Percentiles rank a stretch among this genome's conserved stretches.
Conservation (phyloP, 2,113 vertebrate species). For the Ctenodactylus gundi region DNA sequence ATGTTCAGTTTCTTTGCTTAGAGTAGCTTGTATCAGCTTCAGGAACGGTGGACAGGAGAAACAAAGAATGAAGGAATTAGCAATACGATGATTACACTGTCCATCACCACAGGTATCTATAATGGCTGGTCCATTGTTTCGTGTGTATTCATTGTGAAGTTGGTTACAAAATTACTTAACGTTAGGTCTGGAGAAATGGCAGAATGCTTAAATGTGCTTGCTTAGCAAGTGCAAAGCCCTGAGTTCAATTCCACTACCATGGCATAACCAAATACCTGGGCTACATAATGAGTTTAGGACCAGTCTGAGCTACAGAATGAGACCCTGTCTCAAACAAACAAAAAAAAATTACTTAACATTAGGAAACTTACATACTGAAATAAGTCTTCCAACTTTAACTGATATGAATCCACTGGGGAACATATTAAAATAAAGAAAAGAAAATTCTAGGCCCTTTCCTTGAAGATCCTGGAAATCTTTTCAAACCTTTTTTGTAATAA, state of each 20-base stretch:
- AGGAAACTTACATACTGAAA: neutral
- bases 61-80: neutral
- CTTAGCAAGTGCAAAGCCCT: too few species aligned
- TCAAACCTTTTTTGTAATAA: neutral
- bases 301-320: too few species aligned
- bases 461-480: neutral
- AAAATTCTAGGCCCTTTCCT: neutral
- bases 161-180: neutral
- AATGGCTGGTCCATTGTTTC: neutral
- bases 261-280: too few species aligned
- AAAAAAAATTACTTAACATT: neutral
- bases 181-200: too few species aligned
- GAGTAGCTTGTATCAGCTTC: neutral
- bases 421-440: neutral
- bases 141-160: neutral
- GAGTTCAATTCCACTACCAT: too few species aligned
- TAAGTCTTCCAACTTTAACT: neutral
- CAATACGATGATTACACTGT: neutral
- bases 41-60: neutral
- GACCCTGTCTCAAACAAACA: too few species aligned
- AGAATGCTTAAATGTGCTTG: too few species aligned
- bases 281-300: too few species aligned
- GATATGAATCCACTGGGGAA: neutral
- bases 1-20: neutral
- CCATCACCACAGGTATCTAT: neutral